Evolutionary conservation across 2,888 invertebrate genomes (phyloP).

Genomic region (Molorchus minor): DNA sequence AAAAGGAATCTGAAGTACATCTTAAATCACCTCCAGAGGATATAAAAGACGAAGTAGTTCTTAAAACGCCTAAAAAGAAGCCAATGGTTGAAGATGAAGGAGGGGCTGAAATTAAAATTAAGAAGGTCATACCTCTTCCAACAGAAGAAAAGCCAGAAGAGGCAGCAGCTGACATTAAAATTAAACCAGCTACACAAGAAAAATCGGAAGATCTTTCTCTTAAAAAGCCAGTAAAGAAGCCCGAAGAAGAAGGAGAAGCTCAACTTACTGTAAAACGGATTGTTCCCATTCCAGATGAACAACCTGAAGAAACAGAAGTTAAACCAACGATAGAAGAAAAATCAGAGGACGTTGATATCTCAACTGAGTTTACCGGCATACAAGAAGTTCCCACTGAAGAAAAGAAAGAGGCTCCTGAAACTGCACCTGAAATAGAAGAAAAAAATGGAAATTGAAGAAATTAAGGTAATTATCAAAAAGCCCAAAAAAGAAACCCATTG

Average conservation of each 20-base stretch:
- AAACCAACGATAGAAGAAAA: constrained; percentile 61
- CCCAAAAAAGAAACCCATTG: too few relatives aligned
- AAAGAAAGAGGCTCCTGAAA: constrained; percentile 48
- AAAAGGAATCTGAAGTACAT: constrained; percentile 43
- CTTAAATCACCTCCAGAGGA: constrained; percentile 61
- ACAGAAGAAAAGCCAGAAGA: constrained; percentile 34
- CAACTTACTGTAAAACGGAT: constrained; percentile 47
- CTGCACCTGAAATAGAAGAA: constrained; percentile 49
- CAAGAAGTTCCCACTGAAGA: constrained; percentile 39
- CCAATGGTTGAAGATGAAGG: constrained; percentile 52
- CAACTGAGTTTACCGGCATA: constrained; percentile 42
- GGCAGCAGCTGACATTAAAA: constrained; percentile 44
- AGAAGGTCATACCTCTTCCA: constrained; percentile 43
- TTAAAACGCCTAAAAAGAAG: constrained; percentile 44
- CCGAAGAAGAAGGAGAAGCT: constrained; percentile 51
- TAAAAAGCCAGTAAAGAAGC: constrained; percentile 44
- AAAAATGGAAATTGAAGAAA: constrained; percentile 47
- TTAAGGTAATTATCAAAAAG: constrained; percentile 45
- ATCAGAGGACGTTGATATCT: constrained; percentile 55
- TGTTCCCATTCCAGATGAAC: constrained; percentile 65
- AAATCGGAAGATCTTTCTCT: constrained; percentile 47
- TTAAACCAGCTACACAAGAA: constrained; percentile 45
- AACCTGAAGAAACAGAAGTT: constrained; percentile 36
- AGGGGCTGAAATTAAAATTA: constrained; percentile 49
- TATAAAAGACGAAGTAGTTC: constrained; percentile 48